phyloP scores from a whole-genome alignment of 2,797 vertebrate species.

The Gymnopithys bicolor region DNA sequence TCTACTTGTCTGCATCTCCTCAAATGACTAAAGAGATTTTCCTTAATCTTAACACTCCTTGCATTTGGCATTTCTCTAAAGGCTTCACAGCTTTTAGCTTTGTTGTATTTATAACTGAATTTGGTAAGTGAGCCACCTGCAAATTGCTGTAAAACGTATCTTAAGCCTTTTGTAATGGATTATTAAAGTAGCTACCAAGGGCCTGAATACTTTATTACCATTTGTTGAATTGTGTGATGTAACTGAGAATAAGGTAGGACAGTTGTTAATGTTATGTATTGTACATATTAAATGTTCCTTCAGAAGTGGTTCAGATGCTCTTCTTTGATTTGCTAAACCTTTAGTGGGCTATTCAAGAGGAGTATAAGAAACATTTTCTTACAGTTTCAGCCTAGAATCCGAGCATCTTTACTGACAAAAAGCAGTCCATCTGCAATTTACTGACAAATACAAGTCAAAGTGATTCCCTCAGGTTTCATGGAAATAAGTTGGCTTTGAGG shows the following conservation, averaged over 20 bases:
- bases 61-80: neutral
- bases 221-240: neutral
- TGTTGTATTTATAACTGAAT: neutral
- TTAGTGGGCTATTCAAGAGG: neutral
- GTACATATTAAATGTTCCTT: neutral
- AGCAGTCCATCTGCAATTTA: neutral
- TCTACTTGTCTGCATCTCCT: neutral
- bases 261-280: neutral
- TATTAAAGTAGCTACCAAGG: neutral
- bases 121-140: neutral
- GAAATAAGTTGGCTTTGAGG: neutral
- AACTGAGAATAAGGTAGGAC: neutral
- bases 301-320: neutral
- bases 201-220: neutral
- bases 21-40: neutral
- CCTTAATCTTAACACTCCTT: neutral
- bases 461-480: neutral
- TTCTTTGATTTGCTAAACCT: neutral
- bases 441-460: neutral
- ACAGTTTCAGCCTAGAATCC: neutral
- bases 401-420: neutral
- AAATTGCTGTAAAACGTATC: neutral
- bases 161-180: neutral
- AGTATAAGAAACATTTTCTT: neutral
- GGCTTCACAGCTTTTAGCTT: neutral